These are phyloP conservation scores for Syngnathus floridae DNA, from an alignment of 2,113 vertebrate genomes.

Conservation along the genomic window DNA sequence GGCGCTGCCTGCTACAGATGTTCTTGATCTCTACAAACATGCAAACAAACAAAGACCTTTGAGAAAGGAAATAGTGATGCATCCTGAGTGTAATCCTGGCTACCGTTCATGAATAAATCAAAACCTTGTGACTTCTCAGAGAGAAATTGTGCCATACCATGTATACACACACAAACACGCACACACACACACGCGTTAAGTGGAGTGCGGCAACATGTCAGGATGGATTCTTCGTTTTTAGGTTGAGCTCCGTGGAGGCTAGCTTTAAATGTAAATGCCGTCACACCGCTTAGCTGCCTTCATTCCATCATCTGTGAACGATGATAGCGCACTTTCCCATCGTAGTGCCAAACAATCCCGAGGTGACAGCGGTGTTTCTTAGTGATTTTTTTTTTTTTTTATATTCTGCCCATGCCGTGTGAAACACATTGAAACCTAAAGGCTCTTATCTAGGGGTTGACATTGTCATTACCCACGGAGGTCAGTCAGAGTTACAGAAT, in stretches of 20 bases:
- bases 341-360: constrained; percentile 6
- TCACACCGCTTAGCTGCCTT: constrained; percentile 45
- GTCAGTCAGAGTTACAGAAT: neutral
- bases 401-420: neutral
- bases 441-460: neutral
- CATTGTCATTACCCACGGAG: neutral
- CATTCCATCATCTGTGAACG: constrained; percentile 25
- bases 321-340: neutral
- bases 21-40: constrained; percentile 30
- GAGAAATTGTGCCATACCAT: constrained; percentile 10
- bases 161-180: neutral
- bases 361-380: neutral
- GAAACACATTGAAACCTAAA: neutral
- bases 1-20: constrained; percentile 9
- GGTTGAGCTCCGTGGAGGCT: constrained; percentile 43
- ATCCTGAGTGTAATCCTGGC: constrained; percentile 31
- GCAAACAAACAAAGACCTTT: constrained; percentile 8
- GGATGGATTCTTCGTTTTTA: constrained; percentile 47
- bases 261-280: constrained; percentile 45
- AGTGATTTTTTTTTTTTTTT: neutral
- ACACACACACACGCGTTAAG: constrained; percentile 18
- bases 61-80: constrained; percentile 27
- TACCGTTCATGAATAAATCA: constrained; percentile 58
- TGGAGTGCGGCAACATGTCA: constrained; percentile 36
- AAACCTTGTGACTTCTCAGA: constrained; percentile 32